Conservation (phyloP, 2,888 invertebrate genomes). For the Tachina fera region DNA sequence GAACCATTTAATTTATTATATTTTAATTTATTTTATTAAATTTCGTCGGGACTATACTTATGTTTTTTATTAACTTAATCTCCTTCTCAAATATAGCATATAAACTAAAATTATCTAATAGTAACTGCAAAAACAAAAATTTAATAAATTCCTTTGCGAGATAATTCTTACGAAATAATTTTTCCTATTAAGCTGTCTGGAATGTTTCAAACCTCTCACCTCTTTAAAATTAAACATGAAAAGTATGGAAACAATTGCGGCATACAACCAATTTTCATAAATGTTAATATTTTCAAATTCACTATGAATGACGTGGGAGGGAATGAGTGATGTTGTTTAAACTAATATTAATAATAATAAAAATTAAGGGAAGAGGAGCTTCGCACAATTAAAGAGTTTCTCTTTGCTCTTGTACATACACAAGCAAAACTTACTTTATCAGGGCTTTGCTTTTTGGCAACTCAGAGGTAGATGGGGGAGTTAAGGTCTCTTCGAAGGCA, state of each 20-base stretch:
- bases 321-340: not conserved
- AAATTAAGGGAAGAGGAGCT: not conserved
- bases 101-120: no score
- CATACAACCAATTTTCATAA: constrained; percentile 20
- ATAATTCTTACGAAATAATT: constrained; percentile 3
- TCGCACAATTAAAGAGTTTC: constrained; percentile 20
- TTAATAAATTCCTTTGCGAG: not conserved
- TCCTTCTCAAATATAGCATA: no score
- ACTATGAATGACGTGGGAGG: not conserved
- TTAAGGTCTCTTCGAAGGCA: constrained; percentile 73
- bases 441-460: constrained; percentile 76
- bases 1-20: no score
- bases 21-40: no score
- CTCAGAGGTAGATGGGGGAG: constrained; percentile 36
- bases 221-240: not conserved
- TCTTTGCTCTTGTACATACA: constrained; percentile 12
- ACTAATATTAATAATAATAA: no score
- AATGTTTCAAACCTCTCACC: not conserved
- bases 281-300: constrained; percentile 20
- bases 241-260: constrained; percentile 5
- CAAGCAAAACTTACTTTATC: constrained; percentile 79
- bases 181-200: constrained; percentile 31
- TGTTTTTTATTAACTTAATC: no score
- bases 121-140: not conserved
- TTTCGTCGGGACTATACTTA: no score